A percentile compares a stretch with the other conserved stretches of the same genome.
phyloP scores from a whole-genome alignment of 2,888 invertebrate species.

The Agrotis clavis region DNA sequence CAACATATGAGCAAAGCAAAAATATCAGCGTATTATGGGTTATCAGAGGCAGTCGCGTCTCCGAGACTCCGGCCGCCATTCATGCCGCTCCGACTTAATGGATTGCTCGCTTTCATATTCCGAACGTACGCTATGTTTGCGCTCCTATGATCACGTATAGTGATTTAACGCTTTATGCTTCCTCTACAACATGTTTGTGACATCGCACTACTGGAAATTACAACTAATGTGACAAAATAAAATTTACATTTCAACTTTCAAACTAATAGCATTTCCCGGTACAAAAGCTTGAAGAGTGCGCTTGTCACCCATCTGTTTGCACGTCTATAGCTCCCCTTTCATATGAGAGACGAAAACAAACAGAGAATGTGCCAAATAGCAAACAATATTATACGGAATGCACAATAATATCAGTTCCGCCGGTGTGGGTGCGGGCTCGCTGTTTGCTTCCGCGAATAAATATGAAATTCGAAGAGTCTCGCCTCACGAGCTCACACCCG shows the following conservation, averaged over 20 bases:
- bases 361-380: slow-evolving; percentile 91
- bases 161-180: slow-evolving; percentile 83
- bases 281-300: slow-evolving; percentile 82
- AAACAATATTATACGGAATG: slow-evolving; percentile 92
- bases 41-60: slow-evolving; percentile 89
- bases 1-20: slow-evolving; percentile 91
- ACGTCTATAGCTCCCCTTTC: slow-evolving; percentile 89
- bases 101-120: slow-evolving; percentile 90
- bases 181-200: slow-evolving; percentile 63
- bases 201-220: slow-evolving; percentile 61
- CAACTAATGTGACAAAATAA: slow-evolving; percentile 65
- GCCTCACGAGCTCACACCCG: slow-evolving; percentile 76
- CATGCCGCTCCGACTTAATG: slow-evolving; percentile 87
- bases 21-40: slow-evolving; percentile 91
- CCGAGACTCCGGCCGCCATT: slow-evolving; percentile 83
- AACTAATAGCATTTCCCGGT: slow-evolving; percentile 84
- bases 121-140: slow-evolving; percentile 84
- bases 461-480: slow-evolving; percentile 90
- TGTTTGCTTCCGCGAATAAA: slow-evolving; percentile 90
- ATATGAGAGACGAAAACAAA: slow-evolving; percentile 91
- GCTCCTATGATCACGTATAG: slow-evolving; percentile 86
- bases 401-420: slow-evolving; percentile 91
- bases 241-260: slow-evolving; percentile 82
- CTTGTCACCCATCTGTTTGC: slow-evolving; percentile 88
- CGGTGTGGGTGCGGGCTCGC: slow-evolving; percentile 80